Evolutionary conservation across 64 coral and sea anemone genomes (phyloP), one percentile per base, ranked within the genome.

Genomic region (Stylophora pistillata): DNA sequence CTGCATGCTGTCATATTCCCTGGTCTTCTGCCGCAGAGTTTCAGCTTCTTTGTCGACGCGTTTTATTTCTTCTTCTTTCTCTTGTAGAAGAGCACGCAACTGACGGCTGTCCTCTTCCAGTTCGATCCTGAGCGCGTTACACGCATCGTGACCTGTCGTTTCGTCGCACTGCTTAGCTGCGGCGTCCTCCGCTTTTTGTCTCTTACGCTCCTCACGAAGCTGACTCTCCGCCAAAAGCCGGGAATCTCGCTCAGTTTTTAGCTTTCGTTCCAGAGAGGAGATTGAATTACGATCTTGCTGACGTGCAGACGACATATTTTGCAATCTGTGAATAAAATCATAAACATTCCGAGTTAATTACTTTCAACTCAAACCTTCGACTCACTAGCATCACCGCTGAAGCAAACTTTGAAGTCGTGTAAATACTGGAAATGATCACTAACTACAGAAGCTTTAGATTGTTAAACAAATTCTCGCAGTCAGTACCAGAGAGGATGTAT

Each of bases 271-370:
- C 77, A 99, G 68, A 73, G 90, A 89, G 63, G 90, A 86, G 55
- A 99, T 90, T 17, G 87, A 85, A 71, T 93, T 95, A 34, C 97
- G 97, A 64, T 99, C 97, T 81, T 99, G 97, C 78, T 99, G 97
- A 27, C 85, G 88, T 9, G 76, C 86, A 13, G 89, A 87, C 61
- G 90, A 93, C 55, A 99, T 55, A 1, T 74, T 78, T 74, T 95
- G 93, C 90, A 76, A 17, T 21, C 16, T 62, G 69, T 13, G 71
- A 14, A 87, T 55, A 55, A 84, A 27, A 15, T 72, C 25, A 72
- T 58, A 71, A 74, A 34, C 14, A 75, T 20, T 20, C 14, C 23
- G 29, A 34, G 25, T n/a, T n/a, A n/a, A 47, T 47, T 47, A 47
- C 7, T 47, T 47, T 47, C 61, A 18, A 16, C 23, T 64, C 5